Percentiles rank a stretch among this genome's conserved stretches.
Conservation (phyloP, 2,797 vertebrate genomes). For the Lycodopsis pacificus region DNA sequence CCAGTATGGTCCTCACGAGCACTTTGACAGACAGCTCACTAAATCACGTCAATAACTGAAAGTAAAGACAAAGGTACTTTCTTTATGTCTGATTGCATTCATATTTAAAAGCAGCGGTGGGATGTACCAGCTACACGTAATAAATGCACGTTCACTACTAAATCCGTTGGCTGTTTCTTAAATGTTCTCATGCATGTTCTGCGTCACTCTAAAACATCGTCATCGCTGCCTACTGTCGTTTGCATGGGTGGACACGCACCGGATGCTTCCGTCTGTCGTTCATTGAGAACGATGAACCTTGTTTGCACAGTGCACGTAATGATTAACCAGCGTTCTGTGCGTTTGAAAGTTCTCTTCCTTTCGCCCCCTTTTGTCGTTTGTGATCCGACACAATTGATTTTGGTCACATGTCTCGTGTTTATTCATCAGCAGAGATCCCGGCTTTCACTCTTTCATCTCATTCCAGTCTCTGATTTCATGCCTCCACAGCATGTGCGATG, state of each 20-base stretch:
- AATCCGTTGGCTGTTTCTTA: constrained; percentile 25
- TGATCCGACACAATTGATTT: neutral
- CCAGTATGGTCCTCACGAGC: neutral
- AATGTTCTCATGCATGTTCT: constrained; percentile 50
- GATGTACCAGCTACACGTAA: constrained; percentile 11
- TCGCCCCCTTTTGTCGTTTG: neutral
- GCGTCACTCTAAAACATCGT: neutral
- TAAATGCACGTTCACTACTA: constrained; percentile 45
- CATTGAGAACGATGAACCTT: constrained; percentile 7
- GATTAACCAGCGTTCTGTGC: neutral
- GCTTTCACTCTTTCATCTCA: neutral
- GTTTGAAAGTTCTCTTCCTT: constrained; percentile 1
- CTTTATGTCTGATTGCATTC: constrained; percentile 26
- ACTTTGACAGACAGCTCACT: neutral
- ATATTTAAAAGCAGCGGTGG: constrained; percentile 23
- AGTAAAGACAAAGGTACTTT: neutral
- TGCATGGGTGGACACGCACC: constrained; percentile 52
- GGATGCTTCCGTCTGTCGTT: constrained; percentile 31
- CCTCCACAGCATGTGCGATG: neutral
- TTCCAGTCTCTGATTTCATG: neutral
- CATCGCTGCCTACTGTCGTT: constrained; percentile 25
- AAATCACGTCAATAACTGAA: neutral
- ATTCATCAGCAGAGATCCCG: neutral
- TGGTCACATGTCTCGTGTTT: neutral
- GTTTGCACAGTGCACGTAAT: neutral